A percentile compares a stretch with the other conserved stretches of the same genome.
Evolutionary conservation across 1,140 invertebrate genomes (phyloP).

Genomic region (Lineus longissimus): DNA sequence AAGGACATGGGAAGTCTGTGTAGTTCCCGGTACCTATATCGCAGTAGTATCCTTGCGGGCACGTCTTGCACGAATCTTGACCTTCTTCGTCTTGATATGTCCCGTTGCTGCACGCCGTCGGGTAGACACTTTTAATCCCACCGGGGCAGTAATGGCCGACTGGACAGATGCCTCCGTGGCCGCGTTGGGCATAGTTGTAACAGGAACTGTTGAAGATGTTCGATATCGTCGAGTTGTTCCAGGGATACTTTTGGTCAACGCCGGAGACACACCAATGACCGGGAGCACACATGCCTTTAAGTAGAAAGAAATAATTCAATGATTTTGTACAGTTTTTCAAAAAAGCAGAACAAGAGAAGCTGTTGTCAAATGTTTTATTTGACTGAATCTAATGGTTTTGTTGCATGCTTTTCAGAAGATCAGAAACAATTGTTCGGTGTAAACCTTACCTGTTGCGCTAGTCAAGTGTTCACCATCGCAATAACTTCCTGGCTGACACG

Average conservation of each 20-base stretch:
- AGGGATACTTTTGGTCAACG: conserved; percentile 38
- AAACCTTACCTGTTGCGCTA: conserved; percentile 34
- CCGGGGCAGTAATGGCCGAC: conserved; percentile 40
- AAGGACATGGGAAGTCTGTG: conserved; percentile 35
- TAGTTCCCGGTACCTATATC: conserved; percentile 39
- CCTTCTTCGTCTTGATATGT: conserved; percentile 42
- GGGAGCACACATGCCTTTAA: conserved; percentile 40
- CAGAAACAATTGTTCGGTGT: neutral
- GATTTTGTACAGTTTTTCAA: neutral
- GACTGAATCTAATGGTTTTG: no score
- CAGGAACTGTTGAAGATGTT: conserved; percentile 31
- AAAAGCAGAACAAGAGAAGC: neutral
- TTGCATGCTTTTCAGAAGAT: neutral
- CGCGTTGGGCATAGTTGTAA: conserved; percentile 38
- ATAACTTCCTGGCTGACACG: conserved; percentile 42
- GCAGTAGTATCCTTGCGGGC: conserved; percentile 45
- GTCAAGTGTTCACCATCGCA: conserved; percentile 42
- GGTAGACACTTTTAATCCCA: conserved; percentile 30
- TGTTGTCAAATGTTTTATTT: no score
- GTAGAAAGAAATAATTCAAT: neutral
- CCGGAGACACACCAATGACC: conserved; percentile 46
- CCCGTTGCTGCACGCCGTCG: conserved; percentile 40
- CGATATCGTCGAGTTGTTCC: conserved; percentile 31
- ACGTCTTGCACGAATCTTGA: conserved; percentile 33
- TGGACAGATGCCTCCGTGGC: conserved; percentile 41